Evolutionary conservation across 2,113 vertebrate species (phyloP).

Genomic region (Centrocercus urophasianus): DNA sequence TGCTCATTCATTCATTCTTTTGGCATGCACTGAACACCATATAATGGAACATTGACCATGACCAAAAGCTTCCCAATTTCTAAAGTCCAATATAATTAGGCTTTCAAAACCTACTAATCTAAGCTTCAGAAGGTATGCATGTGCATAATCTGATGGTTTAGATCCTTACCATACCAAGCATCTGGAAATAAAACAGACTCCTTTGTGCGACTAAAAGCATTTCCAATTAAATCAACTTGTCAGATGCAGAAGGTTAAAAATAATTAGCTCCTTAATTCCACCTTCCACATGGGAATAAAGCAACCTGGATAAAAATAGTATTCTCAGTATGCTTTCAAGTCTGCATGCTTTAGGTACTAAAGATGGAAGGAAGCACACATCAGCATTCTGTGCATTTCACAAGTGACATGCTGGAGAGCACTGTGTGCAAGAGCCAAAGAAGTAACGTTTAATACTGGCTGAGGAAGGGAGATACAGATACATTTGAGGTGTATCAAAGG

Average conservation of each 20-base stretch:
- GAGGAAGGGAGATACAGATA: background rate
- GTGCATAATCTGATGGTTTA: constrained; percentile 43
- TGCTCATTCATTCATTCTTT: background rate
- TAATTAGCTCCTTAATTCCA: constrained; percentile 61
- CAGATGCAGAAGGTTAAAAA: constrained; percentile 66
- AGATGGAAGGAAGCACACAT: background rate
- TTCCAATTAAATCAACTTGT: constrained; percentile 69
- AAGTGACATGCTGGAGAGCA: background rate
- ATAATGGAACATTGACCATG: constrained; percentile 1
- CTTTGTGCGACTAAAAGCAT: constrained; percentile 3
- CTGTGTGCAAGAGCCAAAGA: background rate
- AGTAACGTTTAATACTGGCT: background rate
- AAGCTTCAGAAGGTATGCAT: constrained; percentile 2
- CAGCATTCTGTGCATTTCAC: background rate
- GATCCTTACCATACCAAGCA: constrained; percentile 43
- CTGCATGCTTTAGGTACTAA: constrained; percentile 5
- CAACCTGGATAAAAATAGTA: constrained; percentile 58
- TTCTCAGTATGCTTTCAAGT: constrained; percentile 50
- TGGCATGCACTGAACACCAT: background rate
- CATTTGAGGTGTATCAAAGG: background rate
- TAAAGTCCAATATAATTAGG: constrained; percentile 4
- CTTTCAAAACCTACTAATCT: constrained; percentile 34
- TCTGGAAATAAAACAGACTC: constrained; percentile 72
- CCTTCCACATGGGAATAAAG: constrained; percentile 57
- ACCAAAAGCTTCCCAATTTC: constrained; percentile 50